These are phyloP conservation scores for Hipparchia sbordonii DNA, from an alignment of 2,888 invertebrate genomes.

Conservation along the genomic window DNA sequence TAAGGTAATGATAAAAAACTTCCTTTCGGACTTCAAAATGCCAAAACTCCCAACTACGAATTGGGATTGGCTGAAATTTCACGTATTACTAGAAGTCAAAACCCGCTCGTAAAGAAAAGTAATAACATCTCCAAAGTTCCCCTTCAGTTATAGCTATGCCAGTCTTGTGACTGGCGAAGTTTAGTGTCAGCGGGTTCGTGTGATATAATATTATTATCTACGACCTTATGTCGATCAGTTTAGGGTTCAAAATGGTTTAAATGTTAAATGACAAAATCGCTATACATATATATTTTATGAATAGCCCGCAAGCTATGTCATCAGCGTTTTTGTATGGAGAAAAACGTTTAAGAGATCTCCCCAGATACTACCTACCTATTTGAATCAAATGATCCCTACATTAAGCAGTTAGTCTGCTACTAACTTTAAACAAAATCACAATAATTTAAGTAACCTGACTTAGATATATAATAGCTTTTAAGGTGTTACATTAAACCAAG, in stretches of 20 bases:
- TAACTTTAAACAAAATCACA: not conserved
- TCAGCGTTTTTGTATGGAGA: conserved; percentile 22
- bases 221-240: not conserved
- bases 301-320: conserved; percentile 17
- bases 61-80: not conserved
- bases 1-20: too few species aligned
- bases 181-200: conserved; percentile 5
- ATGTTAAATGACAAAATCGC: not conserved
- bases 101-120: conserved; percentile 4
- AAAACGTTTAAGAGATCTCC: conserved; percentile 4
- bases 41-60: not conserved
- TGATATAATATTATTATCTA: not conserved
- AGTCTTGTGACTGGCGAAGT: conserved; percentile 16
- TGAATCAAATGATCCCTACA: not conserved
- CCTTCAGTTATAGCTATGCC: not conserved
- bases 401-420: not conserved
- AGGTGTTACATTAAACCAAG: too few species aligned
- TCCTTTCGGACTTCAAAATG: too few species aligned
- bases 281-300: conserved; percentile 15
- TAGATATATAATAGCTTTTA: too few species aligned
- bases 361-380: not conserved
- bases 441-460: too few species aligned
- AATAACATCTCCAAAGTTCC: conserved; percentile 14
- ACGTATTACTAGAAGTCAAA: not conserved
- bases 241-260: not conserved